phyloP scores from a whole-genome alignment of 2,797 vertebrate species.

The Sebastes vulpes region DNA sequence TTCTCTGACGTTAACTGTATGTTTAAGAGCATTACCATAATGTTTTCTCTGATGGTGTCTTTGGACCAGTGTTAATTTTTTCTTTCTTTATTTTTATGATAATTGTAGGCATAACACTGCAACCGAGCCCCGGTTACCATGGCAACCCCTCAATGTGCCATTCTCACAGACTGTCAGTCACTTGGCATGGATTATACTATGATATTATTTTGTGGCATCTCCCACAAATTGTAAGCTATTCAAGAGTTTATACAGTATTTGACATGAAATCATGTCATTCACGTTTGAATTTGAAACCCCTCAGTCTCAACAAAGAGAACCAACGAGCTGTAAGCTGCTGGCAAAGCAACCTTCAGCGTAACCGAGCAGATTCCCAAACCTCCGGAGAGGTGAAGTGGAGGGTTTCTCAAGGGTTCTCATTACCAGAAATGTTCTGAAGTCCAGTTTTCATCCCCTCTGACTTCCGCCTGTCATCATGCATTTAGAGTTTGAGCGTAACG shows the following conservation, averaged over 20 bases:
- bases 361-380: constrained; percentile 4
- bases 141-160: constrained; percentile 46
- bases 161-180: constrained; percentile 54
- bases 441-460: constrained; percentile 38
- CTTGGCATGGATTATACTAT: constrained; percentile 30
- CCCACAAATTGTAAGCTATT: constrained; percentile 15
- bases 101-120: constrained; percentile 41
- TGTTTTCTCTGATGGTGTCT: constrained; percentile 37
- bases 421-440: constrained; percentile 49
- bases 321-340: background rate
- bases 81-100: constrained; percentile 11
- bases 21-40: constrained; percentile 13
- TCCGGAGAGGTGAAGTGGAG: constrained; percentile 34
- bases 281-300: constrained; percentile 1
- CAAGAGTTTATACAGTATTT: background rate
- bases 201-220: constrained; percentile 16
- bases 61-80: constrained; percentile 44
- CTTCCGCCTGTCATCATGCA: constrained; percentile 24
- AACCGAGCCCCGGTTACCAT: constrained; percentile 48
- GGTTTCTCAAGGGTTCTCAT: constrained; percentile 56
- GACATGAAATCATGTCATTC: constrained; percentile 2
- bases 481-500: constrained; percentile 14
- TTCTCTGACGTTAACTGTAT: background rate
- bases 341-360: background rate
- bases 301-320: background rate